phyloP scores from a whole-genome alignment of 1,140 invertebrate genomes.

The Heliconius himera region DNA sequence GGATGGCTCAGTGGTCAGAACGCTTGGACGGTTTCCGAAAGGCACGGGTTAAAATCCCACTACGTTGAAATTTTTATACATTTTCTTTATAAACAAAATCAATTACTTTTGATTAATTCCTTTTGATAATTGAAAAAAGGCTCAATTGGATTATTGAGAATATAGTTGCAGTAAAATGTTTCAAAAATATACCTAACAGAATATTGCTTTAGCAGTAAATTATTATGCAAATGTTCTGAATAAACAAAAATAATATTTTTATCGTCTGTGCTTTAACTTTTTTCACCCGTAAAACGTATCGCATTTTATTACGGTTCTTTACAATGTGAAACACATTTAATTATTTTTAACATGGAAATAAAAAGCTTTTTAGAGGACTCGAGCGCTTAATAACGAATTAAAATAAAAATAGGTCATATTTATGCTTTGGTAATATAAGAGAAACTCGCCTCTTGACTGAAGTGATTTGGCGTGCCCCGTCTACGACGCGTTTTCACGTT shows the following conservation, averaged over 20 bases:
- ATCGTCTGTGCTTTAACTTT: slow-evolving; percentile 33
- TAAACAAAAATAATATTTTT: slow-evolving; percentile 26
- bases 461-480: slow-evolving; percentile 43
- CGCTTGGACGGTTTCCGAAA: too few relatives aligned
- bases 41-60: too few relatives aligned
- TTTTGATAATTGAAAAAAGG: neutral
- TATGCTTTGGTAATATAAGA: slow-evolving; percentile 43
- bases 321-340: slow-evolving; percentile 48
- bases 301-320: slow-evolving; percentile 45
- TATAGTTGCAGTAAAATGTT: slow-evolving; percentile 3
- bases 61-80: too few relatives aligned
- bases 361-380: slow-evolving; percentile 48
- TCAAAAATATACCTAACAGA: slow-evolving; percentile 6
- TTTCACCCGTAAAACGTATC: slow-evolving; percentile 41
- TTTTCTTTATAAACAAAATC: neutral
- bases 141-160: neutral
- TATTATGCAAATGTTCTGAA: slow-evolving; percentile 14
- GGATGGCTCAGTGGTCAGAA: too few relatives aligned
- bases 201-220: slow-evolving; percentile 8
- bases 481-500: slow-evolving; percentile 36
- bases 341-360: slow-evolving; percentile 46
- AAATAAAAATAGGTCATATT: slow-evolving; percentile 50
- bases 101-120: neutral
- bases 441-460: slow-evolving; percentile 43
- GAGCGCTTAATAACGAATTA: slow-evolving; percentile 47